phyloP scores from a whole-genome alignment of 2,797 vertebrate species.

The Anabacerthia variegaticeps region DNA sequence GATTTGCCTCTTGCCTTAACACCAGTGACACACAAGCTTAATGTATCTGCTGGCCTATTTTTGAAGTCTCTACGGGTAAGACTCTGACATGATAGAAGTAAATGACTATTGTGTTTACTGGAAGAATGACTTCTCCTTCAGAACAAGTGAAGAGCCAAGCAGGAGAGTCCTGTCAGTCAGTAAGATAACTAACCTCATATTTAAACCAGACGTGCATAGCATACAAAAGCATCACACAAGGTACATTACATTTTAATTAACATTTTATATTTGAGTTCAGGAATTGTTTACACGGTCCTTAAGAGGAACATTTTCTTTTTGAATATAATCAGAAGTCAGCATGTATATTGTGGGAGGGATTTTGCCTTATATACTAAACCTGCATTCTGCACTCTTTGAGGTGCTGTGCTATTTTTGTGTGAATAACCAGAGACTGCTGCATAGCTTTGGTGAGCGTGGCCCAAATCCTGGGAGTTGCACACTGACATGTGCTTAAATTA shows the following conservation, averaged over 20 bases:
- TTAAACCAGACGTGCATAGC: not conserved
- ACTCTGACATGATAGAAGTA: not conserved
- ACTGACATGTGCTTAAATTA: not conserved
- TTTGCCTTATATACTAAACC: not conserved
- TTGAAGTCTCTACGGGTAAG: conserved; percentile 6
- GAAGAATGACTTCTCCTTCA: not conserved
- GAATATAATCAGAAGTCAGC: not conserved
- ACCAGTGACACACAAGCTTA: not conserved
- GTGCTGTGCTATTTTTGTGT: not conserved
- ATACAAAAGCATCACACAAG: not conserved
- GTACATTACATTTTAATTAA: not conserved
- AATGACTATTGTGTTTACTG: not conserved
- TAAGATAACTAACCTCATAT: not conserved
- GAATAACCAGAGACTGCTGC: not conserved
- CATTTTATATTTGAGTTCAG: not conserved
- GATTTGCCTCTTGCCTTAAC: conserved; percentile 4
- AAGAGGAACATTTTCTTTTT: not conserved
- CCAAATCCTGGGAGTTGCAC: not conserved
- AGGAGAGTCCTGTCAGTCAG: not conserved
- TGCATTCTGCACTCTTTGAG: not conserved
- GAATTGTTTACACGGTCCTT: not conserved
- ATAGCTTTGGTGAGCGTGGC: not conserved
- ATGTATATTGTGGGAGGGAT: not conserved
- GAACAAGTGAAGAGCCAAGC: not conserved
- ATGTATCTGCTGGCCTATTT: conserved; percentile 19